Conservation (phyloP, 2,888 invertebrate genomes). For the Sialis fuliginosa region DNA sequence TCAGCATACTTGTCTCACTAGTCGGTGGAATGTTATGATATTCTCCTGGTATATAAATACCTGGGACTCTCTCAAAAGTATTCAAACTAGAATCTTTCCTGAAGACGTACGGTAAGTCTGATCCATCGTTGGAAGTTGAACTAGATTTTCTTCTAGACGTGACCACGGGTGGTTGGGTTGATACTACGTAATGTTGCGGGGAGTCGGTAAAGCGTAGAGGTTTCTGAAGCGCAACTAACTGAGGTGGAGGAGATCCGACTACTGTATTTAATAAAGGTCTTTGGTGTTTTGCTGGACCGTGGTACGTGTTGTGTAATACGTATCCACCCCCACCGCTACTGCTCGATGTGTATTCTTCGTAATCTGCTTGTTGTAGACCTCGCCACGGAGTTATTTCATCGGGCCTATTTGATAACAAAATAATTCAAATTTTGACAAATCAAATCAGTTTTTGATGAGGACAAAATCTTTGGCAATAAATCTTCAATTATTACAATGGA, state of each 20-base stretch:
- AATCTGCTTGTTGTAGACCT: conserved; percentile 22
- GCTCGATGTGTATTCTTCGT: conserved; percentile 36
- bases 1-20: conserved; percentile 19
- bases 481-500: not conserved
- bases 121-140: conserved; percentile 51
- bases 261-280: conserved; percentile 32
- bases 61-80: conserved; percentile 27
- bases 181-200: conserved; percentile 45
- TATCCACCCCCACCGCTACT: conserved; percentile 39
- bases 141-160: conserved; percentile 56
- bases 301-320: conserved; percentile 70
- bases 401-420: not conserved
- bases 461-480: not conserved
- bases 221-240: conserved; percentile 31
- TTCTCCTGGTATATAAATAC: conserved; percentile 27
- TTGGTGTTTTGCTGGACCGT: conserved; percentile 64
- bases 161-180: conserved; percentile 23
- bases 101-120: conserved; percentile 30
- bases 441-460: not conserved
- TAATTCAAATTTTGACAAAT: not conserved
- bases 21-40: conserved; percentile 15
- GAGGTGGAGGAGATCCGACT: conserved; percentile 27
- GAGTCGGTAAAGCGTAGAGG: conserved; percentile 59
- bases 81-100: conserved; percentile 23
- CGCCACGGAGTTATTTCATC: conserved; percentile 2